Evolutionary conservation across 2,888 invertebrate species (phyloP), one percentile per base, ranked within the genome.

Genomic region (Pasiphila rectangulata): DNA sequence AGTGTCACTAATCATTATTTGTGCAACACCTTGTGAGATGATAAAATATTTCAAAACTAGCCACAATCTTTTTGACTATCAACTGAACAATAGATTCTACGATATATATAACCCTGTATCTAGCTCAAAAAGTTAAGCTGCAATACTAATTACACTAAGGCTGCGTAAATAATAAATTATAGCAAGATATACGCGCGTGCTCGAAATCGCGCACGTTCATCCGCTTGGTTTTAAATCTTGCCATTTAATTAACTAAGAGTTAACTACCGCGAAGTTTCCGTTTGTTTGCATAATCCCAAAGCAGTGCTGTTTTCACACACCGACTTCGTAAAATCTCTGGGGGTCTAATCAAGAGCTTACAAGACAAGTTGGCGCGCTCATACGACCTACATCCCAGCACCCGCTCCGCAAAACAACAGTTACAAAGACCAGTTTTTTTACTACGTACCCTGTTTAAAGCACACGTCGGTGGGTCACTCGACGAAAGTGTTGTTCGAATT

Each of bases 401-500:
- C 38, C 63, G 51, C 61, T 43, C 60, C 61, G 43, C 56, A 56
- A 61, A 71, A 69, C 65, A 79, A 84, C 84, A 79, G 84, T 85
- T 84, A 85, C 63, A 52, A 63, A 76, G 66, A 85, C 85, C 83
- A 79, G 86, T 84, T 85, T 78, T n/a, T n/a, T 72, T 72, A 73
- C 67, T 75, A 71, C 62, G 73, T 68, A 69, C 69, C 75, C 65
- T 69, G 72, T 75, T 64, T 67, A 69, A 67, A 70, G 36, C 35
- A 44, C 35, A 35, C 39, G 38, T 35, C 75, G 69, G 75, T 75
- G 69, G 80, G 83, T 81, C 83, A 80, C 61, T 62, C 54, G 75
- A 83, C 75, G 87, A 88, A 87, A 88, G 85, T 84, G 82, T 81
- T 79, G 75, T 72, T 71, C 78, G 77, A 80, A 84, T 85, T 87